Base-by-base conservation (phyloP, 2,113 vertebrate genomes). In the Argyrosomus japonicus region DNA sequence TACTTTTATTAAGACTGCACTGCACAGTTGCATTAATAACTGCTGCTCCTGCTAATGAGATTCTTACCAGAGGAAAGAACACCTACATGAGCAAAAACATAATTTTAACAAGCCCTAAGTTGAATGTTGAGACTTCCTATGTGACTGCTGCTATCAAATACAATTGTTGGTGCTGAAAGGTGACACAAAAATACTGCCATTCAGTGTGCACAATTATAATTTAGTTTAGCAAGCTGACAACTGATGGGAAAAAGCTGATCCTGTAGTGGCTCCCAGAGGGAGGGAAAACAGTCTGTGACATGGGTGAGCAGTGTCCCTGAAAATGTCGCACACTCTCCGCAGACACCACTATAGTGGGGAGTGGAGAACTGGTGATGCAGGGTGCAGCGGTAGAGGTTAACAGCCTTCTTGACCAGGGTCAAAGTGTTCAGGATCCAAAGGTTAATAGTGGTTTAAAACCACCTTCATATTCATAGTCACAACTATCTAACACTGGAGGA, bases 11-110 rank as follows among this genome's bases (percentile, higher is more conserved):
- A 64, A 40, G 10, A 25, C 40, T 17, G 13, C n/a, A 32, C 40
- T 10, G 13, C n/a, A 23, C 17, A n/a, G 53, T 40, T 27, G 4
- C 12, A 65, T 43, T 29, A 47, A 82, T 43, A 72, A 40, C 18
- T 1, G 47, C 53, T 62, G 64, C 8, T 36, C 6, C 36, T 29
- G 43, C 70, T 63, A 68, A 77, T 56, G 29, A 86, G 68, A 68
- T 43, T 25, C 14, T 3, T 47, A 56, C 21, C 10, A 64, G 21
- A 60, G 0, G 8, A 29, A 64, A 68, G 5, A 75, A 71, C 32
- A 54, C 40, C 45, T 68, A 73, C n/a, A 62, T 21, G 10, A 72
- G 62, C 48, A 65, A 29, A 58, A 50, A 56, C n/a, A 11, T 12
- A 65, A 9, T 69, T 32, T 43, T 4, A 36, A 75, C 43, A 65